Percentiles rank a stretch among this genome's conserved stretches.
phyloP scores from a whole-genome alignment of 30 jellyfish, hydroid and myxozoan species.

The Hydra vulgaris region DNA sequence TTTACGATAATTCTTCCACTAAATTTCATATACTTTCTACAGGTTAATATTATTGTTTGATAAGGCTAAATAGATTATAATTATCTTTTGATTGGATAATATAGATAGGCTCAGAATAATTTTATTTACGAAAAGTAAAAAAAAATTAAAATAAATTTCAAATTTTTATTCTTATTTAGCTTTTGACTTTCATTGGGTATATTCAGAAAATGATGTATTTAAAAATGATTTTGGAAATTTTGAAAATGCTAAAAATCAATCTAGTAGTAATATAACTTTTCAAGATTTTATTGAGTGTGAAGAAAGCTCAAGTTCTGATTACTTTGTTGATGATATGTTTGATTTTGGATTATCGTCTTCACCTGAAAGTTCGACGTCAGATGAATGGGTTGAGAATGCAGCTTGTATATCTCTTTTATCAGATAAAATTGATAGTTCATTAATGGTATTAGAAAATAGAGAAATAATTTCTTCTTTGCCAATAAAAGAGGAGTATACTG shows the following conservation, averaged over 20 bases:
- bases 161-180: neutral
- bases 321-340: constrained; percentile 8
- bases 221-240: neutral
- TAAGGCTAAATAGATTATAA: too few relatives aligned
- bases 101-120: too few relatives aligned
- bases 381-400: neutral
- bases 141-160: too few relatives aligned
- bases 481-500: neutral
- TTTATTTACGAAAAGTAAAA: too few relatives aligned
- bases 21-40: neutral
- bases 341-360: neutral
- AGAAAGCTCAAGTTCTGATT: neutral
- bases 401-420: neutral
- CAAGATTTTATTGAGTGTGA: neutral
- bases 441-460: neutral
- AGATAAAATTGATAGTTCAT: neutral
- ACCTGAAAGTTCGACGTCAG: neutral
- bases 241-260: neutral
- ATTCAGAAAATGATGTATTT: neutral
- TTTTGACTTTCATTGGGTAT: neutral
- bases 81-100: too few relatives aligned
- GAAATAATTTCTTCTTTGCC: neutral
- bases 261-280: neutral
- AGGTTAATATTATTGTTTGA: neutral
- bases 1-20: neutral